Evolutionary conservation across 2,888 invertebrate genomes (phyloP), one percentile per base, ranked within the genome.

Genomic region (Archips crataeganus): DNA sequence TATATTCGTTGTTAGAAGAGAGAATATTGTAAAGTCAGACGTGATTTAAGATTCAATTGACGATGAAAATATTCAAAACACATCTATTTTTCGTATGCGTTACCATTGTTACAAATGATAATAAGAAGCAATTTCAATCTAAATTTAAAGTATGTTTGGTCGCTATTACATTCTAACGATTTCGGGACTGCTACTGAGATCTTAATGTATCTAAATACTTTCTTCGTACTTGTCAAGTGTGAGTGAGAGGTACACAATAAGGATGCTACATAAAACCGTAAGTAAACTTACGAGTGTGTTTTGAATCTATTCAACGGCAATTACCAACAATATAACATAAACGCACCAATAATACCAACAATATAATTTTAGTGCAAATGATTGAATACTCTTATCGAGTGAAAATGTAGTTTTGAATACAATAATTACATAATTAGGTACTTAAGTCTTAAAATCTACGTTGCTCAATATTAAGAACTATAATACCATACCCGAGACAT

Each of bases 291-390:
- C 32, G 32, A 32, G 3, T 23, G 8, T 57, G 11, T 8, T 57
- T 57, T 54, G 51, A 54, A 54, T 54, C 51, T 54, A 54, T 15
- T 54, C 51, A 15, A 23, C 51, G 9, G 15, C 51, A 54, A 54
- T n/a, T 13, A n/a, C 5, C 11, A 49, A 49, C 23, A 15, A 23
- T 39, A 15, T 11, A 3, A 10, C 10, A 3, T 32, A 32, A 11
- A 57, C 32, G 23, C 11, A 57, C 32, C 32, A 36, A 36, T 5
- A 36, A 36, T 5, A 36, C 23, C 23, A 57, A 57, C 32, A 32
- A 57, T 3, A 57, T 32, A 32, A 32, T 11, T 32, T 57, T 57
- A 32, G 32, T 32, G 32, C 32, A 32, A 3, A 23, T 11, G 3
- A 23, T 32, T 32, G 10, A 3, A 57, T 60, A 60, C 13, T 3